phyloP scores from a whole-genome alignment of 2,797 vertebrate genomes.

The Cygnus olor region DNA sequence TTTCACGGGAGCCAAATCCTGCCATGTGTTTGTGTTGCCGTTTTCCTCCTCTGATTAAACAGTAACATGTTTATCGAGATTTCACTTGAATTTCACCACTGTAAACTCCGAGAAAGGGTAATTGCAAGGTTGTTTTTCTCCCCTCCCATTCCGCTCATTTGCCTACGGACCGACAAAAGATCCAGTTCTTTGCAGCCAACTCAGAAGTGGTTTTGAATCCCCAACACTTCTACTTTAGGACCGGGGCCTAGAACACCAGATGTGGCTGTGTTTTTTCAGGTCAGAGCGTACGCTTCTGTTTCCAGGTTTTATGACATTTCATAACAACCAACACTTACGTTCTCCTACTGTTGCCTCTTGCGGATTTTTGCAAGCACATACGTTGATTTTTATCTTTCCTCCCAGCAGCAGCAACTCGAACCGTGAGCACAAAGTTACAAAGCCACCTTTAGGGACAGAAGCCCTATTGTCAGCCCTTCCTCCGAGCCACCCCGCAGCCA shows the following conservation, averaged over 20 bases:
- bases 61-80: slow-evolving; percentile 61
- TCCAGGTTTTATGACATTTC: slow-evolving; percentile 45
- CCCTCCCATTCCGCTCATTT: neutral
- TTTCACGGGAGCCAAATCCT: slow-evolving; percentile 55
- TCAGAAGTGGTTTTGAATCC: slow-evolving; percentile 54
- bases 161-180: slow-evolving; percentile 48
- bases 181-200: slow-evolving; percentile 56
- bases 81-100: slow-evolving; percentile 59
- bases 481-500: neutral
- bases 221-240: slow-evolving; percentile 53
- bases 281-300: slow-evolving; percentile 22
- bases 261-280: slow-evolving; percentile 43
- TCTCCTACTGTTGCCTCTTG: neutral
- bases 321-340: slow-evolving; percentile 1
- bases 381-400: neutral
- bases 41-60: slow-evolving; percentile 62
- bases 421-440: neutral
- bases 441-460: neutral
- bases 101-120: slow-evolving; percentile 41
- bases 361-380: neutral
- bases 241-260: slow-evolving; percentile 65
- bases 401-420: neutral
- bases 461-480: neutral
- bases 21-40: slow-evolving; percentile 47
- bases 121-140: slow-evolving; percentile 26